Base-by-base conservation (phyloP, 2,797 vertebrate species). In the Helicolenus hilgendorfi region DNA sequence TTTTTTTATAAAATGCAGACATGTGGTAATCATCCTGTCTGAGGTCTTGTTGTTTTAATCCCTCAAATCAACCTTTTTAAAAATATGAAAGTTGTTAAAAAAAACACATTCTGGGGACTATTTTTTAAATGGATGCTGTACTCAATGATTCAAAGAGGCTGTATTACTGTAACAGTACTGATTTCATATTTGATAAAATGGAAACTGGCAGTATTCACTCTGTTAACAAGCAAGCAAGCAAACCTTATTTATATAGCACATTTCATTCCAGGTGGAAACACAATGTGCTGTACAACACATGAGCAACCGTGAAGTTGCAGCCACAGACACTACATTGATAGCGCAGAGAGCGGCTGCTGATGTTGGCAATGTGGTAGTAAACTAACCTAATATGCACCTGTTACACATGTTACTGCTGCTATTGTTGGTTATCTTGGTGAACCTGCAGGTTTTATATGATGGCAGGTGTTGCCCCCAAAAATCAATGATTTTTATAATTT, bases 301-400 rank as follows among this genome's bases (percentile, higher is more conserved):
- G 45, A 49, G 45, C 45, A 49, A 49, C 18, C 18, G 20, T 7
- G 3, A 49, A 49, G 45, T 49, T 20, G 3, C 15, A 45, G 41
- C 41, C 41, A 18, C 41, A 45, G 15, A 18, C 14, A 45, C 41
- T 45, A 45, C 7, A 49, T 49, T 20, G 18, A 49, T 49, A 20
- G 60, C 35, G 59, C 49, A 72, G 45, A 79, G 67, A 79, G 67
- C 13, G 72, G 29, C 55, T 79, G 75, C 13, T 64, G 62, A 10
- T 77, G 31, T 36, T 77, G 31, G 13, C 10, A 38, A 1, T 64
- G n/a, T 22, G 73, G 59, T 14, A 65, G 56, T 56, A 58, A 83
- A 77, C 24, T 20, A 9, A 72, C 38, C 13, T 20, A 62, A 71
- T 36, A n/a, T 24, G 38, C 4, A 72, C 2, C 36, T 33, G 15